Evolutionary conservation across 2,888 invertebrate genomes (phyloP), one percentile per base, ranked within the genome.

Genomic region (Ellobium chinense): DNA sequence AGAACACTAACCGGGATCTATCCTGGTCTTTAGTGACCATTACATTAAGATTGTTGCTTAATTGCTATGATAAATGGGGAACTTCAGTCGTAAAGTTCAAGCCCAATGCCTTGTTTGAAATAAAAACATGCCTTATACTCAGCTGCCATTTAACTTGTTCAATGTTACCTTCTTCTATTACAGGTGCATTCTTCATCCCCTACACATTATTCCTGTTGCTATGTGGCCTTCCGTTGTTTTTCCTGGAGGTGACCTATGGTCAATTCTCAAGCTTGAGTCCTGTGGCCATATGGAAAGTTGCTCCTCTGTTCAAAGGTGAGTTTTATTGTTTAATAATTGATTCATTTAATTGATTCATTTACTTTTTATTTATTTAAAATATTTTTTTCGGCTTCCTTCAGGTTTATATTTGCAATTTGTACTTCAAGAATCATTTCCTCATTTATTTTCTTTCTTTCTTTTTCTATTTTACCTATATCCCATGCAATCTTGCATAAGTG

Each of bases 161-260:
- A 4, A 4, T 21, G 18, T 24, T 31, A 31, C 27, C 46, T 39
- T 27, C 34, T 34, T 60, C 27, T 1, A 65, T 65, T 88, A 34
- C 89, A 93, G 96, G 96, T 78, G 96, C 96, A 85, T 95, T 95
- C 89, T 93, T 95, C 86, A 94, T 95, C 77, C 95, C 95, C 21
- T 95, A 95, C 90, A 92, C 94, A 74, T 93, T 95, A 76, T 95
- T 95, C 84, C 92, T 95, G 78, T 87, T 95, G 3, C 90, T 94
- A 68, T 95, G 95, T 70, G 95, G 95, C 9, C 93, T 95, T 84
- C 95, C 95, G 0, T 94, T 95, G 90, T 95, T 95, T 89, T 94
- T 95, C 85, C 93, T 95, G 89, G 95, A 95, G 91, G 93, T 95
- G 31, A 94, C 94, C 31, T 92, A 94, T 72, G 95, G 95, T 5